phyloP scores from a whole-genome alignment of 1,140 invertebrate genomes.

The Sarcophaga bullata region DNA sequence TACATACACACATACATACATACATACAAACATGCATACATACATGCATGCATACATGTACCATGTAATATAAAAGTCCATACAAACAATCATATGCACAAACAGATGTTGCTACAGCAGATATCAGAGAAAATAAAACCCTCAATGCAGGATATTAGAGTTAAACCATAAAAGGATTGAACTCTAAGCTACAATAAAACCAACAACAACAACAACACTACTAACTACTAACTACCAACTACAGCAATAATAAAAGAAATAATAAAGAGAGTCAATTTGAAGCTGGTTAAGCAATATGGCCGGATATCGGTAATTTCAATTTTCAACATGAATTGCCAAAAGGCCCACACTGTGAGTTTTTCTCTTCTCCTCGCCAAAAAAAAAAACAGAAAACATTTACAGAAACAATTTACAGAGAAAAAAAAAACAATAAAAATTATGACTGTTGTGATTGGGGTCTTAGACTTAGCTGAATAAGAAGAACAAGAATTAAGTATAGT shows the following conservation, averaged over 20 bases:
- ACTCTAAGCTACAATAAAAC: background rate
- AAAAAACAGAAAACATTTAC: too few species aligned
- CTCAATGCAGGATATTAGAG: constrained; percentile 23
- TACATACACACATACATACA: background rate
- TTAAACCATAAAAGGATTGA: constrained; percentile 26
- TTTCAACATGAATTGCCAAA: constrained; percentile 27
- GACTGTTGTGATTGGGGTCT: too few species aligned
- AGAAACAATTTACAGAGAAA: too few species aligned
- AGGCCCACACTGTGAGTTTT: background rate
- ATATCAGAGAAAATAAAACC: constrained; percentile 17
- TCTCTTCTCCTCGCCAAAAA: too few species aligned
- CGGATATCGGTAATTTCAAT: constrained; percentile 33
- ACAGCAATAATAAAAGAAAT: background rate
- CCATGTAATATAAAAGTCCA: too few species aligned
- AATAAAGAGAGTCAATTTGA: background rate
- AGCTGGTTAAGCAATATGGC: constrained; percentile 17
- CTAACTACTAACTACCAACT: too few species aligned
- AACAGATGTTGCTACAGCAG: constrained; percentile 21
- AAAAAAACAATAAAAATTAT: too few species aligned
- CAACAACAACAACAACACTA: background rate
- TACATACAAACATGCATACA: background rate
- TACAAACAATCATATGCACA: too few species aligned
- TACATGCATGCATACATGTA: background rate
- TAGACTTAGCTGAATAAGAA: too few species aligned
- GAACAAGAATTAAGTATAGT: too few species aligned